Evolutionary conservation across 2,797 vertebrate genomes (phyloP), one percentile per base, ranked within the genome.

Genomic region (Lateolabrax maculatus): DNA sequence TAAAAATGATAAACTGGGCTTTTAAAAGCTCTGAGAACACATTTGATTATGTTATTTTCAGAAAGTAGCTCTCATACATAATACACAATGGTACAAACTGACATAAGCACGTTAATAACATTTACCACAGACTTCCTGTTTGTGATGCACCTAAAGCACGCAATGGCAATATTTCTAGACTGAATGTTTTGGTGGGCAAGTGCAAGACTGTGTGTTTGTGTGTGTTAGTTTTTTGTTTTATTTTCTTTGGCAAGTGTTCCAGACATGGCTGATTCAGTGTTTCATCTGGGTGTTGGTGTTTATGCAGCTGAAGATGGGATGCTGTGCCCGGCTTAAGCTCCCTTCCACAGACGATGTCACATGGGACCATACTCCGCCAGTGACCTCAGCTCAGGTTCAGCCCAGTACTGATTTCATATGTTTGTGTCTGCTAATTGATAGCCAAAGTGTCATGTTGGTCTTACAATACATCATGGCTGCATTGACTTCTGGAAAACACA

Each of bases 301-400:
- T 93, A 56, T 48, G 75, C 93, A 92, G 94, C 92, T 93, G 91
- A 90, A 36, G 90, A 90, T 9, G 76, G 78, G 84, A 87, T 2
- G 77, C 84, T 88, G 91, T 72, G 87, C 87, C 82, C 81, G 5
- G 83, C 82, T 63, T 84, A 86, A 89, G 85, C 77, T 85, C 75
- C 46, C n/a, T 43, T 86, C 41, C 67, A 71, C 74, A 84, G 82
- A 82, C 79, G 18, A 39, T 77, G 83, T 83, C 81, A 80, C 85
- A 79, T 25, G 80, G 75, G 61, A 61, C 69, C 52, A 10, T 4
- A 46, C 19, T 80, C 80, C 0, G 43, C 70, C 79, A 53, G 55
- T 90, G 89, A 91, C 81, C 92, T 92, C 91, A 89, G 79, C 80
- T 74, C 68, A 37, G 83, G 86, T 90, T 93, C 83, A 89, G 81